Base-by-base conservation (phyloP, 2,888 invertebrate species). In the Eilema griseolum region DNA sequence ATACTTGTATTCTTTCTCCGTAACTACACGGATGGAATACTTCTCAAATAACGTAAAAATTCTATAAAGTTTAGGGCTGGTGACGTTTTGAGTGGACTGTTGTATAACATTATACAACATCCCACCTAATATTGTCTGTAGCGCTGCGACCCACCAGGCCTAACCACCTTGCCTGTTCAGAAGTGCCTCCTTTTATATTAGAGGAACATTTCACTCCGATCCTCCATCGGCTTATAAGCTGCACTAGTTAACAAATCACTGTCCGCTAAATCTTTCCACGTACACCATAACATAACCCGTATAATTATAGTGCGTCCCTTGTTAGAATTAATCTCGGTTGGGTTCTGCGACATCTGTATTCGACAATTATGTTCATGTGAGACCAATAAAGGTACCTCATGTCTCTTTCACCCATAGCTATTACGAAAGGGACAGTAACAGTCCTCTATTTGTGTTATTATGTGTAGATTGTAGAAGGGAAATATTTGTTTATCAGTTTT, bases 361-460 rank as follows among this genome's bases (percentile, higher is more conserved):
- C 91, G 93, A 93, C 93, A 93, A 94, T 94, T 92, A 94, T 93
- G 90, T 92, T 89, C 92, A 91, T 91, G 90, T 90, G 91, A 89
- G 89, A 86, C 86, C 83, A 79, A 86, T 85, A 85, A 84, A 78
- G 73, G 81, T 77, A 70, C 71, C 59, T 65, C 23, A 31, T 61
- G 11, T 77, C 84, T 73, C 80, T 76, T 63, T 88, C 75, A 67
- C 60, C 33, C 68, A 66, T 3, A 52, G 73, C 46, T 63, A 7
- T 73, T 70, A 23, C 23, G 79, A 85, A 61, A 71, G 77, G 68
- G 86, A 84, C 28, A 23, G 68, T 67, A 72, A 59, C 60, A 79
- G 70, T 66, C 70, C 72, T 75, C 62, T 69, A 74, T 72, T 77
- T 79, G 72, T 76, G 73, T 77, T 78, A 81, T 73, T 73, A 83